phyloP scores from a whole-genome alignment of 2,797 vertebrate species.

The Sebastolobus altivelis region DNA sequence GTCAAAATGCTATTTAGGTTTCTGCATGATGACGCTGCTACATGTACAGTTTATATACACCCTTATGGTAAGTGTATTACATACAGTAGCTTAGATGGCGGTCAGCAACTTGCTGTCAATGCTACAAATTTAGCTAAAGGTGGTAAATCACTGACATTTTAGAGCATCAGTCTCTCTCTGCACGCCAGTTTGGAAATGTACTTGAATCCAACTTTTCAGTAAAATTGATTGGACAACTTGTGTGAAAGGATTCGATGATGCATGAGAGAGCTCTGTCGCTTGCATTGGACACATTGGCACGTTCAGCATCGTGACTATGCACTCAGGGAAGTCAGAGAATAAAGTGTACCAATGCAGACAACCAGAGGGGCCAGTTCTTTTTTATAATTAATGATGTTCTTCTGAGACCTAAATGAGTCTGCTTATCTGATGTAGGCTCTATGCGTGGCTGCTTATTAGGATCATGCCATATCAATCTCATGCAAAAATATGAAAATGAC shows the following conservation, averaged over 20 bases:
- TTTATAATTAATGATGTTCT: conserved; percentile 64
- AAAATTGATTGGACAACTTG: conserved; percentile 35
- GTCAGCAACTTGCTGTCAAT: background rate
- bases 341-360: conserved; percentile 41
- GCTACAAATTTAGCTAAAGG: background rate
- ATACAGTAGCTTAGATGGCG: too few relatives aligned
- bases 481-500: conserved; percentile 32
- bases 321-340: conserved; percentile 34
- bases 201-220: conserved; percentile 33
- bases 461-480: conserved; percentile 33
- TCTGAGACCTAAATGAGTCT: conserved; percentile 59
- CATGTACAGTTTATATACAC: too few relatives aligned
- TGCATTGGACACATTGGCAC: conserved; percentile 13
- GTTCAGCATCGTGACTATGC: conserved; percentile 1
- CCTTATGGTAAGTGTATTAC: too few relatives aligned
- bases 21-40: too few relatives aligned
- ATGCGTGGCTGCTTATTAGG: conserved; percentile 55
- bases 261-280: conserved; percentile 20
- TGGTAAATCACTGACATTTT: conserved; percentile 18
- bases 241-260: conserved; percentile 47
- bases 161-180: conserved; percentile 30
- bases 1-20: too few relatives aligned
- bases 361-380: conserved; percentile 37
- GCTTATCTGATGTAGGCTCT: conserved; percentile 58
- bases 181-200: background rate